A percentile compares a stretch with the other conserved stretches of the same genome.
Conservation (phyloP, 1,140 invertebrate species). For the Lepidurus arcticus region DNA sequence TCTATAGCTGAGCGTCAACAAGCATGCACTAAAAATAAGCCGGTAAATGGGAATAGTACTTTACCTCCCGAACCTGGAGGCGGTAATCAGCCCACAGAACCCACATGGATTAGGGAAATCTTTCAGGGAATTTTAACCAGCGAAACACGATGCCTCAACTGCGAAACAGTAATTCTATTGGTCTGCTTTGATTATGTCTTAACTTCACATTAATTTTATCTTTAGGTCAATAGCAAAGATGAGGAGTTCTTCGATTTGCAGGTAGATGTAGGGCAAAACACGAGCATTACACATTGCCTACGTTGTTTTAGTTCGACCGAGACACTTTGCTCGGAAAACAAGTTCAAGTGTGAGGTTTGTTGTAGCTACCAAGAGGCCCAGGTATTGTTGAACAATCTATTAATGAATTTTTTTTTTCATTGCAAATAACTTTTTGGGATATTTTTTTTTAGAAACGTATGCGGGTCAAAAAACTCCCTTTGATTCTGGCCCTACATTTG, state of each 20-base stretch:
- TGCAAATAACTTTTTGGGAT: too few relatives aligned
- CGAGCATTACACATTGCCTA: slow-evolving; percentile 96
- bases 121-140: slow-evolving; percentile 99
- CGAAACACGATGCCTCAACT: slow-evolving; percentile 97
- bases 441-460: slow-evolving; percentile 73
- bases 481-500: slow-evolving; percentile 93
- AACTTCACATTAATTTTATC: slow-evolving; percentile 6
- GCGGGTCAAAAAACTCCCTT: slow-evolving; percentile 95
- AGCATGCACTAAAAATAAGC: slow-evolving; percentile 40
- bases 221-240: slow-evolving; percentile 87
- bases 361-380: slow-evolving; percentile 98
- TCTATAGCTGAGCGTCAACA: slow-evolving; percentile 71
- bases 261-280: slow-evolving; percentile 99
- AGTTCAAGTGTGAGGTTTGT: slow-evolving; percentile 99
- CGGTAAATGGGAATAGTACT: slow-evolving; percentile 28
- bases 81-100: slow-evolving; percentile 51
- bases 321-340: slow-evolving; percentile 98
- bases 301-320: slow-evolving; percentile 97
- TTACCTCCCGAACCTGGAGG: not conserved
- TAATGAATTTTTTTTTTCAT: too few relatives aligned
- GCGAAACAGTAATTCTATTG: slow-evolving; percentile 79
- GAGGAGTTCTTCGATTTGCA: slow-evolving; percentile 99
- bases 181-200: slow-evolving; percentile 22
- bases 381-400: slow-evolving; percentile 48
- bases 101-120: slow-evolving; percentile 99